Percentiles rank a stretch among this genome's conserved stretches.
phyloP scores from a whole-genome alignment of 2,888 invertebrate species.

The Teinopalpus imperialis region DNA sequence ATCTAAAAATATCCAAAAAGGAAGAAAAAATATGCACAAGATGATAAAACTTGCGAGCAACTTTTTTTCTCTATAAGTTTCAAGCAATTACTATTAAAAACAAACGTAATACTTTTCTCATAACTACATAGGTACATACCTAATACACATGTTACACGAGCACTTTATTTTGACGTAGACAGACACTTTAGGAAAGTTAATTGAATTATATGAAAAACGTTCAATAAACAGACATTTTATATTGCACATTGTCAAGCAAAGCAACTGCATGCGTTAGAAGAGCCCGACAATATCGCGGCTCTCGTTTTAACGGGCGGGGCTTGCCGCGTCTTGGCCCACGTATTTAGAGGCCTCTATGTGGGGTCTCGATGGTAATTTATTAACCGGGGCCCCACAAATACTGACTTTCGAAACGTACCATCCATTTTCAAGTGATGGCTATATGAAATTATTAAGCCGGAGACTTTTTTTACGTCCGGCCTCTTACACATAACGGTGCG shows the following conservation, averaged over 20 bases:
- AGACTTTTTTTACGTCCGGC: slow-evolving; percentile 31
- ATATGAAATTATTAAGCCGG: slow-evolving; percentile 56
- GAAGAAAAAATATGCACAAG: no score
- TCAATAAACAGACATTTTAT: slow-evolving; percentile 25
- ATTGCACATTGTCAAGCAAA: slow-evolving; percentile 19
- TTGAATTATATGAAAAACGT: slow-evolving; percentile 6
- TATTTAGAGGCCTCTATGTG: slow-evolving; percentile 69
- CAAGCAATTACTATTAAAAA: no score
- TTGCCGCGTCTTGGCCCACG: slow-evolving; percentile 55
- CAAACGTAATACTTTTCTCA: no score
- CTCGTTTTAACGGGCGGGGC: slow-evolving; percentile 64
- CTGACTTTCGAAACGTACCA: slow-evolving; percentile 59
- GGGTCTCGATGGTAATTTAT: slow-evolving; percentile 75
- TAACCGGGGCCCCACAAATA: slow-evolving; percentile 68
- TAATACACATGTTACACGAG: no score
- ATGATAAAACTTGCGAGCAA: no score
- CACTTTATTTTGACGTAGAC: no score
- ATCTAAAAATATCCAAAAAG: no score
- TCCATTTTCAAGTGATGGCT: slow-evolving; percentile 48
- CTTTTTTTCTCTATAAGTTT: no score
- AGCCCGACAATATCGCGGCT: slow-evolving; percentile 31
- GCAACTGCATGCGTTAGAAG: slow-evolving; percentile 7
- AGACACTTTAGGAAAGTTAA: background rate
- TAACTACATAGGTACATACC: no score
- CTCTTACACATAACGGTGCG: slow-evolving; percentile 30